phyloP scores from a whole-genome alignment of 2,113 vertebrate genomes.

The Leucopsar rothschildi region DNA sequence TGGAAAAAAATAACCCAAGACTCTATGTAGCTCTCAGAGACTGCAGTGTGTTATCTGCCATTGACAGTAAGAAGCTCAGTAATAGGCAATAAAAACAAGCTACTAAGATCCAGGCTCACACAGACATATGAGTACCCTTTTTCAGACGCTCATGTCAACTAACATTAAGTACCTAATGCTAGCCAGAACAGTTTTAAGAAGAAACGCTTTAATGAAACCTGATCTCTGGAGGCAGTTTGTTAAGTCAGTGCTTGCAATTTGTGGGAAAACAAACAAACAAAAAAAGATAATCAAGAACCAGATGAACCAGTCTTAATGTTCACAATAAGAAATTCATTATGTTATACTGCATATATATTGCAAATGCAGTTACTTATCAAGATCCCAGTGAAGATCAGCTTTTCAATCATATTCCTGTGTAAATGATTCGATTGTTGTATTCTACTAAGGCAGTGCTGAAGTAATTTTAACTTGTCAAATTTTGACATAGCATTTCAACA shows the following conservation, averaged over 20 bases:
- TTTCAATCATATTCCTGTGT: not conserved
- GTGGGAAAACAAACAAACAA: not conserved
- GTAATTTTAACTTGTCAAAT: not conserved
- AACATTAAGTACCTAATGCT: not conserved
- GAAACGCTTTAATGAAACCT: not conserved
- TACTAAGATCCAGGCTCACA: not conserved
- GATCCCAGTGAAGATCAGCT: not conserved
- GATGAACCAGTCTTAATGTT: not conserved
- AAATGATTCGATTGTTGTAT: not conserved
- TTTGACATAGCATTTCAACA: not conserved
- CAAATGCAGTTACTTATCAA: not conserved
- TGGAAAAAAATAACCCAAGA: not conserved
- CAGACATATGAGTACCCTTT: not conserved
- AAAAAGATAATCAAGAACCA: not conserved
- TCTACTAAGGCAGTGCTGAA: not conserved
- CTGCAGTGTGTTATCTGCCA: not conserved
- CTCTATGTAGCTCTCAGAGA: not conserved
- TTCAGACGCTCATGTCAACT: not conserved
- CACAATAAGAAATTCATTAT: not conserved
- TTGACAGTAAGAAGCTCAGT: not conserved
- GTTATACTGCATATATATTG: not conserved
- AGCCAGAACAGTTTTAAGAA: not conserved
- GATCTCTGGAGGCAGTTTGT: not conserved
- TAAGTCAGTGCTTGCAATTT: not conserved
- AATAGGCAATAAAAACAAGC: not conserved